A percentile compares a stretch with the other conserved stretches of the same genome.
These are phyloP conservation scores for Galeopsomyia nigrocyanea DNA, from an alignment of 2,888 invertebrate species.

Conservation along the genomic window DNA sequence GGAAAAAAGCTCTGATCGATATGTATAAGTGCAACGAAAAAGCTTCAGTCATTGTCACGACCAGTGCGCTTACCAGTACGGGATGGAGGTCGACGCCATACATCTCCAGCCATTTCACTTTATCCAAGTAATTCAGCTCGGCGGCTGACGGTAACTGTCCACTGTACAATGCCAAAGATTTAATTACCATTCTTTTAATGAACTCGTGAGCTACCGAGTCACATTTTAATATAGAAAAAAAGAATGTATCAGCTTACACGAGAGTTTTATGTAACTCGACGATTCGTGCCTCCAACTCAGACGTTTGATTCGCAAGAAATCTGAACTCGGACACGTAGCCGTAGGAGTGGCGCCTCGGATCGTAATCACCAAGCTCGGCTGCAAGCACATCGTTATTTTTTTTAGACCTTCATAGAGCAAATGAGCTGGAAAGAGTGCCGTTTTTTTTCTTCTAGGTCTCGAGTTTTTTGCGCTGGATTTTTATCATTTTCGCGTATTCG, in stretches of 20 bases:
- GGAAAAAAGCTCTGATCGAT: constrained; percentile 2
- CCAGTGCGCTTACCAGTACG: constrained; percentile 78
- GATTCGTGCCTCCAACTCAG: constrained; percentile 89
- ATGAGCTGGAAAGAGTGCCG: constrained; percentile 7
- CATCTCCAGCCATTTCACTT: constrained; percentile 99
- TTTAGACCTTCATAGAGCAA: constrained; percentile 6
- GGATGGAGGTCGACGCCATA: constrained; percentile 98
- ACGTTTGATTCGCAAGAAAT: constrained; percentile 91
- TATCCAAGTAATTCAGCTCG: constrained; percentile 94
- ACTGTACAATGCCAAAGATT: constrained; percentile 69
- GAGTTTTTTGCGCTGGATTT: too few relatives aligned
- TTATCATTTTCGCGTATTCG: background rate
- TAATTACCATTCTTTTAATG: too few relatives aligned
- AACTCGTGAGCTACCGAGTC: background rate
- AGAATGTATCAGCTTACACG: constrained; percentile 74
- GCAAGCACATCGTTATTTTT: constrained; percentile 56
- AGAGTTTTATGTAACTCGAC: constrained; percentile 90
- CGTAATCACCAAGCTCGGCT: constrained; percentile 97
- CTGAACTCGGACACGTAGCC: constrained; percentile 97
- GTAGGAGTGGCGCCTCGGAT: constrained; percentile 85
- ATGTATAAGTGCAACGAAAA: background rate
- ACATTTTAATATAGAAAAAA: background rate
- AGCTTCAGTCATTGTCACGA: background rate
- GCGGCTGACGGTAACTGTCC: constrained; percentile 93
- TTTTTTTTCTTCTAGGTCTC: too few relatives aligned